Evolutionary conservation across 2,888 invertebrate species (phyloP), one percentile per base, ranked within the genome.

Genomic region (Maniola hyperantus): DNA sequence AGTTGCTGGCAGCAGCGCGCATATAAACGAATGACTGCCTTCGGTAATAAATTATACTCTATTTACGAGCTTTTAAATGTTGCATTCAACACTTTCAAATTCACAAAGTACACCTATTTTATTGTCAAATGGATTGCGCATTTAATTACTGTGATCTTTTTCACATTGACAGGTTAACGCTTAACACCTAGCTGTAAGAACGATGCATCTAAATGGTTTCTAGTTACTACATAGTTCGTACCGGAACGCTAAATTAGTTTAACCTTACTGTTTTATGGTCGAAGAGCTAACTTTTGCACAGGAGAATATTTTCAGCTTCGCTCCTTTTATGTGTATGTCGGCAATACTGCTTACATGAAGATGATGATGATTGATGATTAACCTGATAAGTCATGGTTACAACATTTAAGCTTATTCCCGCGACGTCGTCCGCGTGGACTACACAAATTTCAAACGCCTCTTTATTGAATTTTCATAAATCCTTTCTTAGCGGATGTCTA

Each of bases 11-110:
- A n/a, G 15, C 6, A 46, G 7, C 8, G 6, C 10, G n/a, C 15
- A 54, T 33, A 33, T n/a, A 8, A 4, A 50, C 26, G n/a, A 33
- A 54, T 54, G 34, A 15, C n/a, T 34, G 15, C 34, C 8, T 34
- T 63, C 50, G 44, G 58, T 42, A 15, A 67, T 71, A 71, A 71
- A 69, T 71, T 63, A 69, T 48, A 33, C 34, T 39, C 48, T 57
- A 59, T 71, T 69, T 58, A 71, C 69, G 66, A 68, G 66, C 55
- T 69, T 66, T 63, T 65, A 53, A 44, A 42, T 61, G 36, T 39
- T 51, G 46, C 61, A 55, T 66, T 55, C 64, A 60, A 66, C 42
- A 48, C 64, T 50, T 64, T 64, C 34, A 64, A 66, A 66, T 54
- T 34, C 10, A 59, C 44, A 44, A 46, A 33, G 33, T 42, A 20